A percentile compares a stretch with the other conserved stretches of the same genome.
phyloP scores from a whole-genome alignment of 2,888 invertebrate genomes.

The Micoletzkya japonica region DNA sequence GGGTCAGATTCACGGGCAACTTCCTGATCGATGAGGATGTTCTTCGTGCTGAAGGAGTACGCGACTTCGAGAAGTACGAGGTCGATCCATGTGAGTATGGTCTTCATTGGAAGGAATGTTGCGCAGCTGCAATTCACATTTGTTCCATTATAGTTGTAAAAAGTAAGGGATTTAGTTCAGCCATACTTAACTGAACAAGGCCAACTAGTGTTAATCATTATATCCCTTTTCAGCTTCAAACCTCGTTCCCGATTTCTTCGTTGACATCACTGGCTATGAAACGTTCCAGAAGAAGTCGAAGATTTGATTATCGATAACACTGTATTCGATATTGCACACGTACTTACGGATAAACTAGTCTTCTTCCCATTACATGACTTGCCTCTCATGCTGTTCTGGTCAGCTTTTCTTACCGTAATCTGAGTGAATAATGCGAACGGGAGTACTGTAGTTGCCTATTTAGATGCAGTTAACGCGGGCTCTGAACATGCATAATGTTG shows the following conservation, averaged over 20 bases:
- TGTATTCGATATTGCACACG: too few relatives aligned
- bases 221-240: constrained; percentile 69
- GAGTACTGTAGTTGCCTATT: too few relatives aligned
- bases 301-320: not conserved
- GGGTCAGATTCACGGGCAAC: constrained; percentile 72
- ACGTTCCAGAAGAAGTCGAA: constrained; percentile 5
- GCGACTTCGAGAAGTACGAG: constrained; percentile 82
- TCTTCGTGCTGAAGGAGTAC: constrained; percentile 77
- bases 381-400: too few relatives aligned
- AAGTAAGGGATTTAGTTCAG: not conserved
- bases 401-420: too few relatives aligned
- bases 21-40: constrained; percentile 91
- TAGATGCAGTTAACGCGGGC: too few relatives aligned
- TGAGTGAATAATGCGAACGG: too few relatives aligned
- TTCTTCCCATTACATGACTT: too few relatives aligned
- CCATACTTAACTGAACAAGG: not conserved
- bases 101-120: not conserved
- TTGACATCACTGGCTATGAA: constrained; percentile 64
- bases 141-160: not conserved
- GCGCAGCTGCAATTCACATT: not conserved
- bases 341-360: too few relatives aligned
- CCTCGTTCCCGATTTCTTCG: constrained; percentile 85
- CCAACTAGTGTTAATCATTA: not conserved
- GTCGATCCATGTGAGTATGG: constrained; percentile 74
- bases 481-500: constrained; percentile 23